Percentiles rank a stretch among this genome's conserved stretches.
These are phyloP conservation scores for Sebastolobus altivelis DNA, from an alignment of 2,797 vertebrate species.

Conservation along the genomic window DNA sequence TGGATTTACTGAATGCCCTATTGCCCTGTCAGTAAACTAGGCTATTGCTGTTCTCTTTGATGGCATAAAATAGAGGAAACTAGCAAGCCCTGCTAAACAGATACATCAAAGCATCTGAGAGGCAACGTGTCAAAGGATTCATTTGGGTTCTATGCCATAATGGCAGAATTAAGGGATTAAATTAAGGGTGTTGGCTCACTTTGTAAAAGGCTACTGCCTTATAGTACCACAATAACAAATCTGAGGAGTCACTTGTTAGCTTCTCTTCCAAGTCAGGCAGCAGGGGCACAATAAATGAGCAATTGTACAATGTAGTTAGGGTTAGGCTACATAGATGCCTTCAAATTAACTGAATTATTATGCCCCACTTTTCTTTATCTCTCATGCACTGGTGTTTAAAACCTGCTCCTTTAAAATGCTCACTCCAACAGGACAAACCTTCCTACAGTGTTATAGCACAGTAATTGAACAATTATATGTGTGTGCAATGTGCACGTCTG, in stretches of 20 bases:
- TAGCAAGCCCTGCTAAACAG: neutral
- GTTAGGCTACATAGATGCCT: neutral
- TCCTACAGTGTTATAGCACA: neutral
- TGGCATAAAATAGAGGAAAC: neutral
- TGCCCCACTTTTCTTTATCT: neutral
- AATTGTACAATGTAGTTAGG: neutral
- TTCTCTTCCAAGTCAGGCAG: neutral
- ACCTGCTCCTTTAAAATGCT: conserved; percentile 3
- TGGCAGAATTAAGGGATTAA: neutral
- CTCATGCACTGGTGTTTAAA: neutral
- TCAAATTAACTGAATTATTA: neutral
- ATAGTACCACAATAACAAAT: neutral
- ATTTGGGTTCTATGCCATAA: neutral
- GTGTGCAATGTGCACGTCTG: neutral
- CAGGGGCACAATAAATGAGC: neutral
- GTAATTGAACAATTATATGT: neutral
- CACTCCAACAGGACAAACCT: neutral
- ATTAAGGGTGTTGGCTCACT: neutral
- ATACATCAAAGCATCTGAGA: neutral
- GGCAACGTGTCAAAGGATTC: neutral
- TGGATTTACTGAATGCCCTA: neutral
- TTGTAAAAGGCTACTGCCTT: neutral
- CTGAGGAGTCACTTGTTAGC: neutral
- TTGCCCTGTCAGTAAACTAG: neutral
- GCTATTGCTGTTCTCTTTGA: neutral